Evolutionary conservation across 2,888 invertebrate genomes (phyloP), one percentile per base, ranked within the genome.

Genomic region (Eudasyphora cyanicolor): DNA sequence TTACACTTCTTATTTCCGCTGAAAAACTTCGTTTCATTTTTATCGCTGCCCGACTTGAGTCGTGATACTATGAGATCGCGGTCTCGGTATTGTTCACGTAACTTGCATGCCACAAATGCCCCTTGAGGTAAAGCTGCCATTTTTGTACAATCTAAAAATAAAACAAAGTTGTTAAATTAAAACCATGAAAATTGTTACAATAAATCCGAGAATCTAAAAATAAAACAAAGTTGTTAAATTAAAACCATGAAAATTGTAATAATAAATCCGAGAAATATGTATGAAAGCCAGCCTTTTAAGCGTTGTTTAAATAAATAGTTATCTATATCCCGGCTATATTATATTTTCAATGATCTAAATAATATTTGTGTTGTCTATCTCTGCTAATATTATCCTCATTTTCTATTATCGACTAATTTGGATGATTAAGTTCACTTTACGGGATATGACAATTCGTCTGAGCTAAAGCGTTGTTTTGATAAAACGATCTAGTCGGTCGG

Each of bases 101-200:
- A 93, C 91, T 96, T 96, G 85, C 93, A 93, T 12, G 95, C 95
- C 14, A 95, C 95, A 90, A 95, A 96, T n/a, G 95, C 95, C 49
- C 95, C 95, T 86, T 96, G 96, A 0, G 96, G 96, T 86, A 96
- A 93, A n/a, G 95, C 93, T 70, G 96, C 94, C 96, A 96, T 96
- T 69, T 88, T 86, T 29, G 71, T 64, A 60, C 86, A 87, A 57
- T 82, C 86, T 86, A 38, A 54, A 76, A 77, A 27, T 10, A 64
- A 51, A 73, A n/a, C 74, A 57, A 38, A 60, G 32, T 19, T 27
- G 62, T 32, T 29, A 51, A 21, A 70, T 74, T 12, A 12, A 19
- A 35, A 57, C 14, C 3, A 57, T 24, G 14, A 57, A 27, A 14
- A 57, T 57, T 4, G 10, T 4, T 6, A 21, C 21, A 19, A 49